These are phyloP conservation scores for Melanotaenia duboulayi DNA, from an alignment of 2,113 vertebrate genomes.

Conservation along the genomic window DNA sequence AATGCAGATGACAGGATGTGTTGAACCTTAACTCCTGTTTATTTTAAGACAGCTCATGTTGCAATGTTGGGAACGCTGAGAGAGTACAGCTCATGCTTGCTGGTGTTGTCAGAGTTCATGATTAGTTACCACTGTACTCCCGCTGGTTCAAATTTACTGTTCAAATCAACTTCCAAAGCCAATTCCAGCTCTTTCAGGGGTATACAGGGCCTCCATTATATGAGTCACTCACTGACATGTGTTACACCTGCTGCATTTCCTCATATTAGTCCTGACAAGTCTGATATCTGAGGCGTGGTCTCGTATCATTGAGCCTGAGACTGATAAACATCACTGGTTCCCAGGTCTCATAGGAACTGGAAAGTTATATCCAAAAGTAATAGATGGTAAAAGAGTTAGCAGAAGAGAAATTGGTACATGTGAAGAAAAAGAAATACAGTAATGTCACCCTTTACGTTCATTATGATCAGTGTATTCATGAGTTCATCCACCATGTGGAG, in stretches of 20 bases:
- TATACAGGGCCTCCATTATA: background rate
- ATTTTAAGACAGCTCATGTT: constrained; percentile 78
- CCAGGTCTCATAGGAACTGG: background rate
- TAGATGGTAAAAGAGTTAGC: background rate
- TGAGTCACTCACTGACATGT: background rate
- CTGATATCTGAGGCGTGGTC: constrained; percentile 4
- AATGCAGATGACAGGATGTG: constrained; percentile 18
- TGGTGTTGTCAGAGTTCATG: constrained; percentile 25
- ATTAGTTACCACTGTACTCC: constrained; percentile 20
- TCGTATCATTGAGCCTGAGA: background rate
- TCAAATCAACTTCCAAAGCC: constrained; percentile 9
- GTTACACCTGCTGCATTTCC: constrained; percentile 25
- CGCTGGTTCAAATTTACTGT: constrained; percentile 25
- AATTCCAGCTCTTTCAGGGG: background rate
- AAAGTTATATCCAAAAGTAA: background rate
- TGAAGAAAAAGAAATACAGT: no score
- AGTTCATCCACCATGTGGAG: background rate
- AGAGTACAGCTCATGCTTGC: constrained; percentile 29
- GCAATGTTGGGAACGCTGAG: constrained; percentile 66
- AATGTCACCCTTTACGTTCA: no score
- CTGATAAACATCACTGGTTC: background rate
- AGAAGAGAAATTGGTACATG: no score
- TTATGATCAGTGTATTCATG: background rate
- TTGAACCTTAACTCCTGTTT: constrained; percentile 69
- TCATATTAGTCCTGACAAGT: constrained; percentile 1